phyloP scores from a whole-genome alignment of 2,888 invertebrate genomes.

The Ametastegia equiseti region DNA sequence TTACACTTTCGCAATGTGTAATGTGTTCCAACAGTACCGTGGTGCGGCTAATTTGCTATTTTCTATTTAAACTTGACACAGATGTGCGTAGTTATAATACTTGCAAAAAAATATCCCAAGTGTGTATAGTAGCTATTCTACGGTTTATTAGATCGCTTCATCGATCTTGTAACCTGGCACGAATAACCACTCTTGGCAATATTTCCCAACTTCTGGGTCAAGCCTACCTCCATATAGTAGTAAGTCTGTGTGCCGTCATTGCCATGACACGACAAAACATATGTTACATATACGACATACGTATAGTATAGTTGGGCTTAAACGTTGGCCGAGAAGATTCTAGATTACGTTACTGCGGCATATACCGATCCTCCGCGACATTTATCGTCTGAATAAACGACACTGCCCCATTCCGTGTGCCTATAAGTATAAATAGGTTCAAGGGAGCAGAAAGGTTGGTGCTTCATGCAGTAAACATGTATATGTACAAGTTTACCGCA shows the following conservation, averaged over 20 bases:
- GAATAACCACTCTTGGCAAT: conserved; percentile 5
- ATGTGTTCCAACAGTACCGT: background rate
- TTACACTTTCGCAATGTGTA: background rate
- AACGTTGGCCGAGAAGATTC: background rate
- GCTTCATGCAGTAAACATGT: too few relatives aligned
- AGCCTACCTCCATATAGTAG: background rate
- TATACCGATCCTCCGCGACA: conserved; percentile 15
- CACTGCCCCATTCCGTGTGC: conserved; percentile 1
- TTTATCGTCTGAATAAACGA: conserved; percentile 24
- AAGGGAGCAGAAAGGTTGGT: background rate
- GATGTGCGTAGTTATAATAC: background rate
- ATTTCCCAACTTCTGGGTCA: conserved; percentile 29
- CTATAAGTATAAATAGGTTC: conserved; percentile 2
- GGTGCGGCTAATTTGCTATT: background rate
- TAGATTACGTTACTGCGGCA: background rate
- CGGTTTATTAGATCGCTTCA: conserved; percentile 5
- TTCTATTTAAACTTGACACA: conserved; percentile 24
- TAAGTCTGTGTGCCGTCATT: background rate
- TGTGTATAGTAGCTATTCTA: background rate
- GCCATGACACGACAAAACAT: conserved; percentile 7
- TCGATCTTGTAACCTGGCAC: conserved; percentile 3
- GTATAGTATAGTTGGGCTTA: background rate
- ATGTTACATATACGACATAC: too few relatives aligned
- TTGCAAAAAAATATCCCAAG: background rate
- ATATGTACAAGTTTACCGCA: background rate